These are phyloP conservation scores for Zaprionus taronus DNA, from an alignment of 1,140 invertebrate species.

Conservation along the genomic window DNA sequence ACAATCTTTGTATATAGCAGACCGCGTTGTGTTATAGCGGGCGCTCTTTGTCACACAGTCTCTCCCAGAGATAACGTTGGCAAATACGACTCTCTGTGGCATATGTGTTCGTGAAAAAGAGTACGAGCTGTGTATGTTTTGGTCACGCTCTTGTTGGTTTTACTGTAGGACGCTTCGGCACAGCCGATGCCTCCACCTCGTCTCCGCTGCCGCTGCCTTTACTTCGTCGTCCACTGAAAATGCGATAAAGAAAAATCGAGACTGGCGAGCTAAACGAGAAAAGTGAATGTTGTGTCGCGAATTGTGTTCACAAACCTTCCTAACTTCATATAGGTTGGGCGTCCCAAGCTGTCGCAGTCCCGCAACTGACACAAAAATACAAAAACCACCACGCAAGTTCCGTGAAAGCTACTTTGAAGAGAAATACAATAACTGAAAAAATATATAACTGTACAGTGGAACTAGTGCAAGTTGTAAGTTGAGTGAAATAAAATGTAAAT, in stretches of 20 bases:
- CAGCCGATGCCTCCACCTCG: slow-evolving; percentile 24
- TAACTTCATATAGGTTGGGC: slow-evolving; percentile 74
- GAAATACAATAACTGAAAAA: slow-evolving; percentile 50
- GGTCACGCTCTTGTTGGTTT: slow-evolving; percentile 44
- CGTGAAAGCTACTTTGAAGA: slow-evolving; percentile 38
- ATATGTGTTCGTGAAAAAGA: slow-evolving; percentile 6
- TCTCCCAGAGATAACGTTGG: slow-evolving; percentile 12
- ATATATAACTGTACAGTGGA: slow-evolving; percentile 46
- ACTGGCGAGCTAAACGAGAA: slow-evolving; percentile 64
- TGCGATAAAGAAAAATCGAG: slow-evolving; percentile 83
- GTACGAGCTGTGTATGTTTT: slow-evolving; percentile 35
- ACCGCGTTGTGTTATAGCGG: not conserved
- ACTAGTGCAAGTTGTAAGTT: slow-evolving; percentile 48
- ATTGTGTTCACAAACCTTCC: slow-evolving; percentile 79
- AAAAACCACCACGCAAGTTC: slow-evolving; percentile 45
- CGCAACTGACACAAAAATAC: slow-evolving; percentile 35
- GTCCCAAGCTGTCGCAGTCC: slow-evolving; percentile 63
- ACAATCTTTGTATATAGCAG: slow-evolving; percentile 16
- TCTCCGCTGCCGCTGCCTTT: not conserved
- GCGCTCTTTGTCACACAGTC: slow-evolving; percentile 9
- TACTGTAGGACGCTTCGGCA: slow-evolving; percentile 46
- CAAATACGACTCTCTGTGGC: slow-evolving; percentile 4
- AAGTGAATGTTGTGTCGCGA: slow-evolving; percentile 80
- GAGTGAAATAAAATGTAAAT: slow-evolving; percentile 38
- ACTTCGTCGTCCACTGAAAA: slow-evolving; percentile 49